Percentiles rank a stretch among this genome's conserved stretches.
Conservation (phyloP, 2,888 invertebrate genomes). For the Lasioglossum figueresi region DNA sequence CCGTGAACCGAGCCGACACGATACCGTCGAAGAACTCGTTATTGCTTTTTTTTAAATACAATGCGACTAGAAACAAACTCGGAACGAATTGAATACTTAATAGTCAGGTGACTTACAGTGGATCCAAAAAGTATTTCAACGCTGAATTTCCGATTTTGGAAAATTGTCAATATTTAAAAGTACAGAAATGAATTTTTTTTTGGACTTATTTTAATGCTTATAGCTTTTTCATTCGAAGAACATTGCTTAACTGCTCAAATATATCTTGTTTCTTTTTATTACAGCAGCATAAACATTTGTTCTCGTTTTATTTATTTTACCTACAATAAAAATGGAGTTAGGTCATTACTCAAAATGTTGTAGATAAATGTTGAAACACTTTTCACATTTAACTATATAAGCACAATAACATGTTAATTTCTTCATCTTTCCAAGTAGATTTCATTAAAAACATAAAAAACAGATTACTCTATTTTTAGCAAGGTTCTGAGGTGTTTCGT, state of each 20-base stretch:
- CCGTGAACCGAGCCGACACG: conserved; percentile 18
- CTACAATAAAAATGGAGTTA: too few species aligned
- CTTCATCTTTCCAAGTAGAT: background rate
- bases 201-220: background rate
- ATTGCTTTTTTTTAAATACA: background rate
- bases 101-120: background rate
- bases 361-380: background rate
- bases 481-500: background rate
- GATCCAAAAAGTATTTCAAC: background rate
- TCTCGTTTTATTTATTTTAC: too few species aligned
- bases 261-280: background rate
- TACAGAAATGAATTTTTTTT: background rate
- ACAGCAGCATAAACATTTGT: too few species aligned
- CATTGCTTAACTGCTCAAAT: background rate
- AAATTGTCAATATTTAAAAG: background rate
- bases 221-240: too few species aligned
- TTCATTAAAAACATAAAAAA: background rate
- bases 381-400: background rate
- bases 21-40: conserved; percentile 15
- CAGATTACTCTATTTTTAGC: background rate
- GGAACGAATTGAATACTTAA: background rate
- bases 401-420: background rate
- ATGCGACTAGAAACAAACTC: background rate
- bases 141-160: background rate
- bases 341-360: too few species aligned